A percentile compares a stretch with the other conserved stretches of the same genome.
phyloP scores from a whole-genome alignment of 1,140 invertebrate genomes.

The Megathymus violae region DNA sequence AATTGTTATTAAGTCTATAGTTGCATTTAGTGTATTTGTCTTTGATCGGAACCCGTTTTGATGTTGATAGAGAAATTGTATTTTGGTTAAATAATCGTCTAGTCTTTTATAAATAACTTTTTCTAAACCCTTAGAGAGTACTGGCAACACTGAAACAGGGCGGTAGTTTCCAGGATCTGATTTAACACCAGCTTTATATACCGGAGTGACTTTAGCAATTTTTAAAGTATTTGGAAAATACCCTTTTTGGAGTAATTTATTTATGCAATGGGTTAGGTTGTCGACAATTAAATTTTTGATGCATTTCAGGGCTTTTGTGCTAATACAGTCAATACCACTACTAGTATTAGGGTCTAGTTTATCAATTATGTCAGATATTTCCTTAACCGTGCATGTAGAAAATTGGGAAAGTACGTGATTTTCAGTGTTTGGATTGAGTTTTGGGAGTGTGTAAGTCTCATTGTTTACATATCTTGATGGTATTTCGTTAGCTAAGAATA shows the following conservation, averaged over 20 bases:
- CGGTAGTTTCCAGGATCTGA: no score
- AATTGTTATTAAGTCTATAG: slow-evolving; percentile 19
- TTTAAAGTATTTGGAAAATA: slow-evolving; percentile 17
- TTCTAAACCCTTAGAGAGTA: no score
- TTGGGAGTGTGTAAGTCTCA: slow-evolving; percentile 4
- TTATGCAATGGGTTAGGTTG: slow-evolving; percentile 18
- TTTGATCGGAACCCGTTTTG: no score
- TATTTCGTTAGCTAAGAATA: slow-evolving; percentile 24
- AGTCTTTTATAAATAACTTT: no score
- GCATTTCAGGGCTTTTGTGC: slow-evolving; percentile 27
- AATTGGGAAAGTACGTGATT: background rate
- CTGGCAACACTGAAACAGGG: no score
- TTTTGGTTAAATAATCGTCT: no score
- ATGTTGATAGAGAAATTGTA: no score
- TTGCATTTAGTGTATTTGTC: background rate
- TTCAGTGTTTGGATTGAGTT: no score
- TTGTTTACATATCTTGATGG: slow-evolving; percentile 5
- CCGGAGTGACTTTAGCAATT: slow-evolving; percentile 33
- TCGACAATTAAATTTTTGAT: slow-evolving; percentile 15
- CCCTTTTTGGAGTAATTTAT: slow-evolving; percentile 1
- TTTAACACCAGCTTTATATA: slow-evolving; percentile 14
- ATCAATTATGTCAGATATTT: slow-evolving; percentile 33
- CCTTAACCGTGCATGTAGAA: slow-evolving; percentile 9
- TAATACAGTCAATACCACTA: slow-evolving; percentile 28
- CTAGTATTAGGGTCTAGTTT: slow-evolving; percentile 29